Base-by-base conservation (phyloP, 2,113 vertebrate genomes). In the Serilophus lunatus region DNA sequence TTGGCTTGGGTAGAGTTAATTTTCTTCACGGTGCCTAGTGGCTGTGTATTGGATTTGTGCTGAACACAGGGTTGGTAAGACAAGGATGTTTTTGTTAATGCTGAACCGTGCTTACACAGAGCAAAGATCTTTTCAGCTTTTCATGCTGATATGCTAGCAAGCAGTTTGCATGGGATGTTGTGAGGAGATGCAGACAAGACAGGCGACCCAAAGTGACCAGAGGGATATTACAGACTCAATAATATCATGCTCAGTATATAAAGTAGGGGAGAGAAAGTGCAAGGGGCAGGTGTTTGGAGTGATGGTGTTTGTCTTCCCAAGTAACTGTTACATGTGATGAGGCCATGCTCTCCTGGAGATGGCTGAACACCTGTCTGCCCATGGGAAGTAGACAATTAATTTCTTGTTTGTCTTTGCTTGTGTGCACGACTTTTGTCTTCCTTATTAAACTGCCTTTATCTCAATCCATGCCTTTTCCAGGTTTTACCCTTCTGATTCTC, bases 81-180 rank as follows among this genome's bases (percentile, higher is more conserved):
- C 5, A 38, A 15, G 22, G 36, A 2, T 9, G 5, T 49, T 49
- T 42, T 42, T 31, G 42, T 66, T 6, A 44, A 29, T n/a, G 57
- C 12, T 38, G 23, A 59, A 16, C 23, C 11, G 7, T 11, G 33
- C 23, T 74, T 59, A 44, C 4, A 66, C 10, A 38, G 15, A 9
- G 3, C 20, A 44, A 66, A 59, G 15, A 2, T 36, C 26, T 33
- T 66, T 59, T 44, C 18, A 59, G 26, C 22, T 51, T 81, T 49
- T 57, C 0, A 0, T 50, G 40, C 18, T 65, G 59, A 18, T 28
- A 33, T 14, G 22, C 33, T 33, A 35, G 17, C 26, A 36, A 57
- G 10, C 3, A 36, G 24, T 12, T 10, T 78, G 11, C 25, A 18
- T 49, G 76, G 20, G 18, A 28, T 3, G 4, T 1, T 49, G 26